These are phyloP conservation scores for Hypselothyrea guttata DNA, from an alignment of 2,888 invertebrate species.

Conservation along the genomic window DNA sequence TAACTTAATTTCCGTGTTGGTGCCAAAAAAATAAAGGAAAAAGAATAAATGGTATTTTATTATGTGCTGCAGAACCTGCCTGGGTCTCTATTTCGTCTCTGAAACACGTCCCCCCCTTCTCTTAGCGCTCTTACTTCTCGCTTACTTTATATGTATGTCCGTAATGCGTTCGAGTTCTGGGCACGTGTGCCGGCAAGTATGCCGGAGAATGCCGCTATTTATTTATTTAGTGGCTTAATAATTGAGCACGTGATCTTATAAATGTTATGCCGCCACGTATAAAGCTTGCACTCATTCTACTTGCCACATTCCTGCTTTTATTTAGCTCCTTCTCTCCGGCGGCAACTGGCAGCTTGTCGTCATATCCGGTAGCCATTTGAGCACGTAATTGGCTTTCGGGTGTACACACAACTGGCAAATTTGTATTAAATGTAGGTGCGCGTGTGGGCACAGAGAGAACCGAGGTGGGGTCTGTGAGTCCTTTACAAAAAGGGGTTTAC, in stretches of 20 bases:
- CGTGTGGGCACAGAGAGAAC: slow-evolving; percentile 12
- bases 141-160: neutral
- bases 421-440: slow-evolving; percentile 67
- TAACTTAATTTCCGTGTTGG: slow-evolving; percentile 36
- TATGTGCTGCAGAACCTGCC: slow-evolving; percentile 11
- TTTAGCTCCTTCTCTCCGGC: neutral
- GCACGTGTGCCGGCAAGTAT: slow-evolving; percentile 53
- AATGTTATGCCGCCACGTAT: slow-evolving; percentile 56
- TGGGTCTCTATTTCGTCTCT: no score
- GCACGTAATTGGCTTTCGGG: slow-evolving; percentile 75
- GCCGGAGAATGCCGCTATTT: slow-evolving; percentile 51
- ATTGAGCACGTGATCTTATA: slow-evolving; percentile 76
- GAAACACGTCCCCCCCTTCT: no score
- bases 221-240: slow-evolving; percentile 77
- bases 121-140: neutral
- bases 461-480: slow-evolving; percentile 17
- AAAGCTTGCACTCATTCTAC: slow-evolving; percentile 28
- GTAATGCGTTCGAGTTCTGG: slow-evolving; percentile 16
- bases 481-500: slow-evolving; percentile 66
- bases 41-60: slow-evolving; percentile 31
- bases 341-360: slow-evolving; percentile 4
- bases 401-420: slow-evolving; percentile 67
- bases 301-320: neutral
- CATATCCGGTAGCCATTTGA: slow-evolving; percentile 50
- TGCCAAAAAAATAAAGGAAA: neutral